A percentile compares a stretch with the other conserved stretches of the same genome.
Conservation (phyloP, 2,888 invertebrate species). For the Mesodorylaimus sp. region DNA sequence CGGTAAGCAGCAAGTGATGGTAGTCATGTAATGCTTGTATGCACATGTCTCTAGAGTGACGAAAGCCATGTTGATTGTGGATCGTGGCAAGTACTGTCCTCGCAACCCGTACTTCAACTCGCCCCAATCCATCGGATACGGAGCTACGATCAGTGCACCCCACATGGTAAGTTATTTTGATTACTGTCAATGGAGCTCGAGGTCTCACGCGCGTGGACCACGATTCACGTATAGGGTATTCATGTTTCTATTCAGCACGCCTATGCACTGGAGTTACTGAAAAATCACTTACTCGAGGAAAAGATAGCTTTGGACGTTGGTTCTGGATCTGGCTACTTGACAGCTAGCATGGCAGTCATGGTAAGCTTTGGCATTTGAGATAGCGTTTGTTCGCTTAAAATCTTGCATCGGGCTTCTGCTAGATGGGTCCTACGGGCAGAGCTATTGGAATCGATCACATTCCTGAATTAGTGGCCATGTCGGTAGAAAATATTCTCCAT, state of each 20-base stretch:
- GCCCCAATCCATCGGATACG: constrained; percentile 73
- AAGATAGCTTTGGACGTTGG: constrained; percentile 66
- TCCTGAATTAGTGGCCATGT: constrained; percentile 53
- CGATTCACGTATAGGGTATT: too few relatives aligned
- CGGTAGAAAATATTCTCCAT: constrained; percentile 53
- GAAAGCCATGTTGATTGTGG: too few relatives aligned
- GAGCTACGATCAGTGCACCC: constrained; percentile 85
- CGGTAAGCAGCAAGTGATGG: too few relatives aligned
- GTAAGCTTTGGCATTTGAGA: too few relatives aligned
- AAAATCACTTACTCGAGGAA: constrained; percentile 53
- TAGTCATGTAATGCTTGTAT: too few relatives aligned
- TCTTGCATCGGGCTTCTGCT: constrained; percentile 7
- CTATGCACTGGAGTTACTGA: constrained; percentile 64
- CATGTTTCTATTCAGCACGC: constrained; percentile 56
- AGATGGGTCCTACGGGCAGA: constrained; percentile 46
- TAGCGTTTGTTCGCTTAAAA: background rate
- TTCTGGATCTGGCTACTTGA: constrained; percentile 78
- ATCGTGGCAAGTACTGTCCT: too few relatives aligned
- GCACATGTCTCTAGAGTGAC: too few relatives aligned
- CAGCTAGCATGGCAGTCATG: constrained; percentile 72
- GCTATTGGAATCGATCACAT: constrained; percentile 81
- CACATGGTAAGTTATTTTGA: constrained; percentile 54
- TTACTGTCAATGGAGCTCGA: too few relatives aligned
- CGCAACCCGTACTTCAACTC: constrained; percentile 61
- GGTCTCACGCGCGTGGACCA: too few relatives aligned